A percentile compares a stretch with the other conserved stretches of the same genome.
Conservation (phyloP, 2,113 vertebrate genomes). For the Hippocampus abdominalis region DNA sequence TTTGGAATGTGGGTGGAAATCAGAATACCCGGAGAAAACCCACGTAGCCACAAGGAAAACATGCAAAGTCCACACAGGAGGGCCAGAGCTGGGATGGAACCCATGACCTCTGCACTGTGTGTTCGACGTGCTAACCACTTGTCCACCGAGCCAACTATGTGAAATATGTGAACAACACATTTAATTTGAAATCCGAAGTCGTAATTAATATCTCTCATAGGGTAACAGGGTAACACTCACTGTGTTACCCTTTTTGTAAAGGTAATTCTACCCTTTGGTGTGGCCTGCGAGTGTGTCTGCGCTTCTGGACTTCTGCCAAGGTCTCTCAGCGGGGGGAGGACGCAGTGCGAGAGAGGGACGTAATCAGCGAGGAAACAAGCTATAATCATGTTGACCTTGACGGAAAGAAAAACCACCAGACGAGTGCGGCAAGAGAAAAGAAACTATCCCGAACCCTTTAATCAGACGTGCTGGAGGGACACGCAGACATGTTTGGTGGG, state of each 20-base stretch:
- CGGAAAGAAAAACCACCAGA: slow-evolving; percentile 26
- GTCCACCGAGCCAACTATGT: no score
- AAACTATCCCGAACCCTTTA: neutral
- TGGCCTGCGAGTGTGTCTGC: neutral
- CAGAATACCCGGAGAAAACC: no score
- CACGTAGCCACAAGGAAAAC: no score
- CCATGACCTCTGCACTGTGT: no score
- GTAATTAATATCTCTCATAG: neutral
- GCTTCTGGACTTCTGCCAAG: slow-evolving; percentile 40
- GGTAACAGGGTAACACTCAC: no score
- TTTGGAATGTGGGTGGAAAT: no score
- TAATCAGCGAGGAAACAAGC: slow-evolving; percentile 43
- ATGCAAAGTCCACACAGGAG: no score
- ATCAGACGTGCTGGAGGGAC: slow-evolving; percentile 31
- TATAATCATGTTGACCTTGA: slow-evolving; percentile 48
- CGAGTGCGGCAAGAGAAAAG: slow-evolving; percentile 21
- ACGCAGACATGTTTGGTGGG: slow-evolving; percentile 10
- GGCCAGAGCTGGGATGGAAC: no score
- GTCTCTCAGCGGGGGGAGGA: slow-evolving; percentile 29
- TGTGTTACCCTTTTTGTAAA: neutral
- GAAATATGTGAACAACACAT: neutral
- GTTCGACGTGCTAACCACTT: no score
- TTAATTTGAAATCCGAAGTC: neutral
- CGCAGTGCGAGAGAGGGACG: slow-evolving; percentile 38
- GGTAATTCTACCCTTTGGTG: neutral